phyloP scores from a whole-genome alignment of 1,140 invertebrate genomes.

The Drepana arcuata region DNA sequence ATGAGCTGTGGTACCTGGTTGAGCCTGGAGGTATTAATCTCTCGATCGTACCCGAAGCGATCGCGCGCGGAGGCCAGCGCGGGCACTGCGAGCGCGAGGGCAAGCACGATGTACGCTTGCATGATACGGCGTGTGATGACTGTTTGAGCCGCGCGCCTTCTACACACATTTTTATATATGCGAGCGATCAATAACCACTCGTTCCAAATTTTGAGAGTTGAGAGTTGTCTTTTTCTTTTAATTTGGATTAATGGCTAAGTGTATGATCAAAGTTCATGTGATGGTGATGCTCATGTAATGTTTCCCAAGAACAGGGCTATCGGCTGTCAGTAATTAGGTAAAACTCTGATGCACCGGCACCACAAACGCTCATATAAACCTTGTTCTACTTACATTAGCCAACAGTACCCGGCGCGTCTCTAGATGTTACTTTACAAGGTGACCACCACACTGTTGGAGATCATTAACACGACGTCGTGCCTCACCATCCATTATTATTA shows the following conservation, averaged over 20 bases:
- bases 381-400: constrained; percentile 56
- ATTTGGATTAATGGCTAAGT: too few species aligned
- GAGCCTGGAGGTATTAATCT: constrained; percentile 42
- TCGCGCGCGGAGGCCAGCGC: constrained; percentile 24
- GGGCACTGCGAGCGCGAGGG: constrained; percentile 36
- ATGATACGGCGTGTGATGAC: constrained; percentile 51
- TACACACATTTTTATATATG: constrained; percentile 62
- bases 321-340: too few species aligned
- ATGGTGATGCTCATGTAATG: too few species aligned
- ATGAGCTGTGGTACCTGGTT: constrained; percentile 41
- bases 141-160: constrained; percentile 58
- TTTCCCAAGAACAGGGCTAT: too few species aligned
- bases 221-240: too few species aligned
- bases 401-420: constrained; percentile 26
- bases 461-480: too few species aligned
- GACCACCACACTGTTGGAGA: constrained; percentile 37
- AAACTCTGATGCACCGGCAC: constrained; percentile 36
- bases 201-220: constrained; percentile 64
- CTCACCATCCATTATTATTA: too few species aligned
- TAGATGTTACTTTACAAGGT: constrained; percentile 39
- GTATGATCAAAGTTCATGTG: too few species aligned
- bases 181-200: constrained; percentile 56
- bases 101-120: constrained; percentile 57
- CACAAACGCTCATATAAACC: constrained; percentile 56
- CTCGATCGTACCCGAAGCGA: constrained; percentile 51